A percentile compares a stretch with the other conserved stretches of the same genome.
These are phyloP conservation scores for Aspidiotus destructor DNA, from an alignment of 2,888 invertebrate genomes.

Conservation along the genomic window DNA sequence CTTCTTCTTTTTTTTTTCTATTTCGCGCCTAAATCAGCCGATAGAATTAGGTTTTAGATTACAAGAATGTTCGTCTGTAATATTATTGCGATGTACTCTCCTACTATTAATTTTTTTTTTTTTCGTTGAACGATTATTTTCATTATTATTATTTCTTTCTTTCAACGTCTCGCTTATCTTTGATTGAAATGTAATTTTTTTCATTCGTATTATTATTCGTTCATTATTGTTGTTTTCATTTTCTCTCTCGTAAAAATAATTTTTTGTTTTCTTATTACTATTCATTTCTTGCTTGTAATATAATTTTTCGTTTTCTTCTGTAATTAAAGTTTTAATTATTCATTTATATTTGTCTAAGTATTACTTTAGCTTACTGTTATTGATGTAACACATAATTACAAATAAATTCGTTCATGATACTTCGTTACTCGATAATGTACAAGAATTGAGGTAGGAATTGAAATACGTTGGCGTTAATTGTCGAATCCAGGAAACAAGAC, in stretches of 20 bases:
- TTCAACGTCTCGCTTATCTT: neutral
- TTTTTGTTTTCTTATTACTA: slow-evolving; percentile 12
- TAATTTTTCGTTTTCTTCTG: slow-evolving; percentile 14
- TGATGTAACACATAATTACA: slow-evolving; percentile 25
- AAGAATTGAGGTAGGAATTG: too few relatives aligned
- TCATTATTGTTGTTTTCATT: slow-evolving; percentile 8
- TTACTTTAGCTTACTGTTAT: slow-evolving; percentile 26
- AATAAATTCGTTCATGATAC: slow-evolving; percentile 9
- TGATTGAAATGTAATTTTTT: too few relatives aligned
- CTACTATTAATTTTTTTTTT: too few relatives aligned
- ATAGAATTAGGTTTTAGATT: too few relatives aligned
- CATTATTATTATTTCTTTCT: slow-evolving; percentile 20
- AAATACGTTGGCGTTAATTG: too few relatives aligned
- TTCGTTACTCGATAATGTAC: too few relatives aligned
- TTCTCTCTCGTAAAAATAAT: slow-evolving; percentile 15
- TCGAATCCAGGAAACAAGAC: too few relatives aligned
- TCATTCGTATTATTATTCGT: neutral
- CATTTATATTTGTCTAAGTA: slow-evolving; percentile 19
- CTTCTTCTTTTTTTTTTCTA: too few relatives aligned
- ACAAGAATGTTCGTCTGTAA: too few relatives aligned
- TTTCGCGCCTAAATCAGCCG: too few relatives aligned
- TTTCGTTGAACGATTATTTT: neutral
- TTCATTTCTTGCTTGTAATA: slow-evolving; percentile 21
- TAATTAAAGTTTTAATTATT: slow-evolving; percentile 15
- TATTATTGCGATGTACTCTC: too few relatives aligned